Evolutionary conservation across 1,140 invertebrate species (phyloP).

Genomic region (Drosophila sp.): DNA sequence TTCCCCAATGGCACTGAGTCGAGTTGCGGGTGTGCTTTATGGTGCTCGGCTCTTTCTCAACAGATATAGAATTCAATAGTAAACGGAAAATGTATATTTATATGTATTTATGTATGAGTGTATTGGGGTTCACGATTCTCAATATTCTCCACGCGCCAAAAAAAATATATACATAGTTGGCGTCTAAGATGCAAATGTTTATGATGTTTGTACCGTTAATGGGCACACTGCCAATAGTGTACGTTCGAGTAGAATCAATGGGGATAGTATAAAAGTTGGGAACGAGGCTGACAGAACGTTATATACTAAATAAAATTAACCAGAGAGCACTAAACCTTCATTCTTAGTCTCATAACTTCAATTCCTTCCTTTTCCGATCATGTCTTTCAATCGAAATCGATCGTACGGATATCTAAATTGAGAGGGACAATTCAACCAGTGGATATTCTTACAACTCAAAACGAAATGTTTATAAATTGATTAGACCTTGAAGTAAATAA

Average conservation of each 20-base stretch:
- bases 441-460: neutral
- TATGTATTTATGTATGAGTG: neutral
- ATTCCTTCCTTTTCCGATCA: no score
- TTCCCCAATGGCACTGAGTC: slow-evolving; percentile 59
- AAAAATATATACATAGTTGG: neutral
- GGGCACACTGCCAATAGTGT: slow-evolving; percentile 59
- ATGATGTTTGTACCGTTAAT: slow-evolving; percentile 43
- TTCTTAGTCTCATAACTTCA: no score
- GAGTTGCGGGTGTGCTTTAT: slow-evolving; percentile 6
- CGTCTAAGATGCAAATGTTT: slow-evolving; percentile 44
- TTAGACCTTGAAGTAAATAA: slow-evolving; percentile 21
- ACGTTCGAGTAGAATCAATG: neutral
- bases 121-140: slow-evolving; percentile 41
- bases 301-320: no score
- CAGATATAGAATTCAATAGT: slow-evolving; percentile 21
- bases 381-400: no score
- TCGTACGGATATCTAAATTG: neutral
- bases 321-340: no score
- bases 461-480: slow-evolving; percentile 2
- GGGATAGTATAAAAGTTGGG: no score
- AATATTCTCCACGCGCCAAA: slow-evolving; percentile 35
- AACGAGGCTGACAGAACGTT: no score
- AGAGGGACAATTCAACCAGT: neutral
- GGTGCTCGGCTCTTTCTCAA: slow-evolving; percentile 20
- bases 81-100: slow-evolving; percentile 2